A percentile compares a stretch with the other conserved stretches of the same genome.
Conservation (phyloP, 1,140 invertebrate genomes). For the Andricus grossulariae region DNA sequence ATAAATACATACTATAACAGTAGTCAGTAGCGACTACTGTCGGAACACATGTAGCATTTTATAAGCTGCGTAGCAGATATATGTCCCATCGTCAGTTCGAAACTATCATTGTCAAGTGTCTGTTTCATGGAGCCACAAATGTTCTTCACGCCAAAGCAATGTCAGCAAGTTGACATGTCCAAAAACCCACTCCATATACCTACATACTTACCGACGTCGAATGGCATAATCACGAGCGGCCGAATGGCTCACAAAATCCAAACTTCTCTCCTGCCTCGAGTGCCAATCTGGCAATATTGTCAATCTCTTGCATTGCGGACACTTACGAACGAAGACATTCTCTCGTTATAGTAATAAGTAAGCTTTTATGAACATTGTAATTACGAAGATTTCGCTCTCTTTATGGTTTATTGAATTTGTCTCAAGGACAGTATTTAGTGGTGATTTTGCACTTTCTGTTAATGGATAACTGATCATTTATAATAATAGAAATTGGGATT, state of each 20-base stretch:
- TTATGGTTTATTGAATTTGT: conserved; percentile 5
- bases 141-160: not conserved
- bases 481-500: too few species aligned
- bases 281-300: conserved; percentile 27
- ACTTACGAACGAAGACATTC: conserved; percentile 6
- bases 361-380: not conserved
- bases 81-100: conserved; percentile 9
- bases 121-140: not conserved
- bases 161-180: conserved; percentile 21
- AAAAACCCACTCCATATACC: conserved; percentile 1
- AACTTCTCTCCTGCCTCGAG: conserved; percentile 14
- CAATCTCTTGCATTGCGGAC: conserved; percentile 8
- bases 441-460: too few species aligned
- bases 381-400: not conserved
- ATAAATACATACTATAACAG: not conserved
- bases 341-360: conserved; percentile 10
- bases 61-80: not conserved
- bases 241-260: conserved; percentile 21
- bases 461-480: too few species aligned
- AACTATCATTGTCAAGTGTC: conserved; percentile 25
- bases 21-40: not conserved
- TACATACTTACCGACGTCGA: conserved; percentile 18
- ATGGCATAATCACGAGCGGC: conserved; percentile 21
- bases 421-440: not conserved
- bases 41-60: not conserved